Percentiles rank a stretch among this genome's conserved stretches.
These are phyloP conservation scores for Drosophila formosana DNA, from an alignment of 2,888 invertebrate genomes.

Conservation along the genomic window DNA sequence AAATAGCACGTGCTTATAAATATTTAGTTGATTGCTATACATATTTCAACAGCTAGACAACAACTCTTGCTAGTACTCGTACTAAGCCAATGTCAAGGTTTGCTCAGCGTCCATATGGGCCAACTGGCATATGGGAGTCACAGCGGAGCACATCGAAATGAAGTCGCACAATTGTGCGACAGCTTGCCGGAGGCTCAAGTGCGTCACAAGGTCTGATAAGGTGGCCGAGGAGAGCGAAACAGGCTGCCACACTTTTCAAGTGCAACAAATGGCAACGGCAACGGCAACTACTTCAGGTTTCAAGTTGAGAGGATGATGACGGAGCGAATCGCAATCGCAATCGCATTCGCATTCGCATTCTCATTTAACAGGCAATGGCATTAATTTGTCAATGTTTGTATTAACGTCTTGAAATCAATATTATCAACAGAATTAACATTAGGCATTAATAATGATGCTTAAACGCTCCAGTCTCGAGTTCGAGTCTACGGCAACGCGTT, in stretches of 20 bases:
- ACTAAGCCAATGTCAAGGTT: constrained; percentile 57
- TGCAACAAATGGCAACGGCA: constrained; percentile 51
- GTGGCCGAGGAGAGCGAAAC: constrained; percentile 34
- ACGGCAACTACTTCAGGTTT: constrained; percentile 51
- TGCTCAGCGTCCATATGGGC: constrained; percentile 19
- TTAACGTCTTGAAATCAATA: constrained; percentile 70
- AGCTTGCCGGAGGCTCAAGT: constrained; percentile 45
- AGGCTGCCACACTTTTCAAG: constrained; percentile 54
- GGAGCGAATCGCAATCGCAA: constrained; percentile 29
- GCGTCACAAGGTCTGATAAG: constrained; percentile 71
- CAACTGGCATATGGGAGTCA: constrained; percentile 31
- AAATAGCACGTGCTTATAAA: constrained; percentile 44
- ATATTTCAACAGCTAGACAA: constrained; percentile 13
- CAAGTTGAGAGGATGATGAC: constrained; percentile 59
- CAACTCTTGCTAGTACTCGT: not conserved
- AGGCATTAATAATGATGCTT: constrained; percentile 69
- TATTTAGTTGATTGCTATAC: constrained; percentile 38
- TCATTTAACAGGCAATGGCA: constrained; percentile 48
- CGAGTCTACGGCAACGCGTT: constrained; percentile 30
- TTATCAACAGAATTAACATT: constrained; percentile 55
- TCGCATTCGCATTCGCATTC: constrained; percentile 26
- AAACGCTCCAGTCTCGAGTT: constrained; percentile 22
- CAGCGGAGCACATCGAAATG: constrained; percentile 18
- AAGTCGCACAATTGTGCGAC: constrained; percentile 31
- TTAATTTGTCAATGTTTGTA: constrained; percentile 79